These are phyloP conservation scores for Drosophila bipectinata DNA, from an alignment of 1,140 invertebrate genomes.

Conservation along the genomic window DNA sequence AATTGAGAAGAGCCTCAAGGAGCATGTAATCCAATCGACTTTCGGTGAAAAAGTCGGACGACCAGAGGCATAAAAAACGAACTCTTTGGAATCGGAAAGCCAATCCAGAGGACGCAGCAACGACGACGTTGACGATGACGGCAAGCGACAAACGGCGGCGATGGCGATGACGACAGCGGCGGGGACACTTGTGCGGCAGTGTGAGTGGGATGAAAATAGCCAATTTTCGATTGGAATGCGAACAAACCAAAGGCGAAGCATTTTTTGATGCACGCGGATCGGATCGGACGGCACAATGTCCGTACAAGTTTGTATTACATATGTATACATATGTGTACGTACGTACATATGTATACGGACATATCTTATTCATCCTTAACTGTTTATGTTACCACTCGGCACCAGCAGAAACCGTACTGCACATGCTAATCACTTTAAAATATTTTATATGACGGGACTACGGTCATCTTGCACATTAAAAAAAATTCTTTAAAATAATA, in stretches of 20 bases:
- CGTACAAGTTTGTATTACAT: no score
- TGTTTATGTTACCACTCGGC: no score
- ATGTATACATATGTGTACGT: no score
- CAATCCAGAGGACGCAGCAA: constrained; percentile 76
- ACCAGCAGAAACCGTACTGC: no score
- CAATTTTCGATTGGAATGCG: background rate
- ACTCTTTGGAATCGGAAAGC: constrained; percentile 67
- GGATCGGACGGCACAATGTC: background rate
- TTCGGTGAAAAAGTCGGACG: constrained; percentile 1
- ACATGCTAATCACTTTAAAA: no score
- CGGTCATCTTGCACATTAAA: no score
- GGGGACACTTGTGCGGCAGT: constrained; percentile 1
- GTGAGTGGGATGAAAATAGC: background rate
- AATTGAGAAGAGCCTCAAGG: constrained; percentile 41
- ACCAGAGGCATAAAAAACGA: constrained; percentile 66
- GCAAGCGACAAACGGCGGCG: constrained; percentile 47
- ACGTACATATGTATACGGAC: no score
- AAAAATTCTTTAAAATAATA: no score
- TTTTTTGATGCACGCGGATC: background rate
- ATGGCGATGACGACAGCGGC: constrained; percentile 30
- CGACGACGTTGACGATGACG: constrained; percentile 60
- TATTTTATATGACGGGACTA: no score
- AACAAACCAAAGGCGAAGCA: background rate
- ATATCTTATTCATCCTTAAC: no score
- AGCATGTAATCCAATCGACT: constrained; percentile 77